These are phyloP conservation scores for Calephelis perditalis DNA, from an alignment of 2,888 invertebrate species.

Conservation along the genomic window DNA sequence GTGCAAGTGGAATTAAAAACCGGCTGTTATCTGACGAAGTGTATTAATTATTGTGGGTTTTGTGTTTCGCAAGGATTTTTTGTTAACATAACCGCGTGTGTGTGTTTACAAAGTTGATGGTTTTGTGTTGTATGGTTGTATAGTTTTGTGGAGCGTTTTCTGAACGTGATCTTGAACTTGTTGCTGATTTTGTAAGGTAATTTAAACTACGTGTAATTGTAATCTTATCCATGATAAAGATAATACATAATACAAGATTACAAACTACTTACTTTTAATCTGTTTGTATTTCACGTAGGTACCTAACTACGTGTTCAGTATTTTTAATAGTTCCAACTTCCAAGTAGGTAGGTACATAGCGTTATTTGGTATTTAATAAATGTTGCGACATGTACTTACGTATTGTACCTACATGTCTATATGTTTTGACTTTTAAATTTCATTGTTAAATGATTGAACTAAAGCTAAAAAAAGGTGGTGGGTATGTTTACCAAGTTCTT, in stretches of 20 bases:
- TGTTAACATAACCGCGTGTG: conserved; percentile 29
- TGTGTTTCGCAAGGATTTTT: background rate
- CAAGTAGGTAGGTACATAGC: no score
- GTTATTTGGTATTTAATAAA: no score
- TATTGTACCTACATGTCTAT: no score
- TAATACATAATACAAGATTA: background rate
- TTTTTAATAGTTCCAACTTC: no score
- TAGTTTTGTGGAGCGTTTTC: conserved; percentile 30
- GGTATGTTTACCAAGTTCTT: no score
- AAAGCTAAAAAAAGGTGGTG: no score
- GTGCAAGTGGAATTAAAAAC: conserved; percentile 23
- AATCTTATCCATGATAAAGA: conserved; percentile 6
- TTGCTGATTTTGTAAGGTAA: conserved; percentile 34
- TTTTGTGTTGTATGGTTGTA: conserved; percentile 42
- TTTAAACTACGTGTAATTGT: background rate
- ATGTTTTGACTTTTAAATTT: no score
- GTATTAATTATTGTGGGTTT: background rate
- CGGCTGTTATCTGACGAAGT: background rate
- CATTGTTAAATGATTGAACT: no score
- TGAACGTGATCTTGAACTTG: conserved; percentile 53
- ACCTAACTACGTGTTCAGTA: no score
- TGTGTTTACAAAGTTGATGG: conserved; percentile 60
- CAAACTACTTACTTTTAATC: no score
- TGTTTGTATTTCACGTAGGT: no score
- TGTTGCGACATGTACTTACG: no score